phyloP scores from a whole-genome alignment of 2,113 vertebrate species.

The Pithys albifrons region DNA sequence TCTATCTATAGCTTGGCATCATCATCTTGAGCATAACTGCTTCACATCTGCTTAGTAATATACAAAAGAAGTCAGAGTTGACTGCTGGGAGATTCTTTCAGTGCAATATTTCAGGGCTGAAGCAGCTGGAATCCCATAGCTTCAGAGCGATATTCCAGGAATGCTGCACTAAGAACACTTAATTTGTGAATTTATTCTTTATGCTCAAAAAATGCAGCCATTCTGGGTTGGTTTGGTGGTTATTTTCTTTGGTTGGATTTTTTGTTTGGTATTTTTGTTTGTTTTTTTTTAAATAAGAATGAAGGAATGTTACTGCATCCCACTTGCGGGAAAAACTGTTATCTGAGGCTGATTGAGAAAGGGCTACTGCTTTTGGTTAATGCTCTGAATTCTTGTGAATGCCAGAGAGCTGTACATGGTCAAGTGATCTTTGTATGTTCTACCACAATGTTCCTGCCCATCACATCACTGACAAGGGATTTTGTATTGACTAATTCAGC shows the following conservation, averaged over 20 bases:
- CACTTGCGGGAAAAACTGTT: fast-evolving
- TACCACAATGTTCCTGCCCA: background rate
- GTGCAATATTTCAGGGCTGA: background rate
- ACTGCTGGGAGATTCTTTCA: background rate
- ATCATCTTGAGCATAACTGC: background rate
- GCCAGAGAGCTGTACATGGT: background rate
- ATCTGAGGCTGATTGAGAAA: background rate
- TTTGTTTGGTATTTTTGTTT: background rate
- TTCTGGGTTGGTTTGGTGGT: background rate
- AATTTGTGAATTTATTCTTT: background rate
- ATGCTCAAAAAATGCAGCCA: background rate
- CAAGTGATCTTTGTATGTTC: background rate
- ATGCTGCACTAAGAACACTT: background rate
- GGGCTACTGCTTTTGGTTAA: background rate
- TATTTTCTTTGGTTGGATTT: background rate
- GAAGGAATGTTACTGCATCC: background rate
- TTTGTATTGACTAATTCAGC: background rate
- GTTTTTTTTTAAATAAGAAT: background rate
- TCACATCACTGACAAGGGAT: background rate
- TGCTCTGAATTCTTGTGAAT: background rate
- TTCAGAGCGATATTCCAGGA: background rate
- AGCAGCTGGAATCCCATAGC: background rate
- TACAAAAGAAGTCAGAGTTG: background rate
- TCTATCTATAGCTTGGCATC: background rate
- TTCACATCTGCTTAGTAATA: background rate